Evolutionary conservation across 2,888 invertebrate genomes (phyloP), one percentile per base, ranked within the genome.

Genomic region (Geotrupes spiniger): DNA sequence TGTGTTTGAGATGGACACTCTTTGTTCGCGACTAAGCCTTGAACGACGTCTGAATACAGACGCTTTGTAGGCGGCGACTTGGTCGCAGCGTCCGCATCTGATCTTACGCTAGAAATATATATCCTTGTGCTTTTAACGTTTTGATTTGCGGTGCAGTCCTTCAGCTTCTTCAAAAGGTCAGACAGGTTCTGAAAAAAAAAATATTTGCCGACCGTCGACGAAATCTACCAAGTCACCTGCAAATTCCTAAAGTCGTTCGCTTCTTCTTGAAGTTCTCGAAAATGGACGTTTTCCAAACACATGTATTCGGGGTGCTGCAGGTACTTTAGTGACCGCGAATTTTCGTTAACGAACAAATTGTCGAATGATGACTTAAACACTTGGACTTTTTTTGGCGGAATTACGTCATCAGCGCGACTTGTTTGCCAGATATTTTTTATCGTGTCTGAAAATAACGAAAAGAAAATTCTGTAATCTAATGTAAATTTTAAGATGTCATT

Each of bases 21-120:
- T 10, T 53, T 58, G 25, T 51, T 53, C 10, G 39, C 21, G 11
- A 39, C 36, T 25, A 60, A 17, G n/a, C 72, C 72, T 59, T 72
- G 73, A 4, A 73, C 60, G 2, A 73, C 73, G 14, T 70, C 72
- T 3, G 73, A 72, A 50, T 73, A 73, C 2, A 70, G 50, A 46
- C 70, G 56, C 36, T 63, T 66, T 54, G 29, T 62, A 54, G 42
- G 68, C 51, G 46, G 17, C 27, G 28, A 10, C 8, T 41, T 46
- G 10, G 33, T 27, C 4, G 16, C n/a, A 29, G 28, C 26, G n/a
- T 36, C 45, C 3, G 28, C 27, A 9, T 46, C 46, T 4, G 41
- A 41, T 31, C 42, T 33, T 33, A 41, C 17, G n/a, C 29, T 10
- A n/a, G 40, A 33, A 8, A 41, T 39, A n/a, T 42, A 37, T 4